phyloP scores from a whole-genome alignment of 1,140 invertebrate genomes.

The Neocloeon triangulifer region DNA sequence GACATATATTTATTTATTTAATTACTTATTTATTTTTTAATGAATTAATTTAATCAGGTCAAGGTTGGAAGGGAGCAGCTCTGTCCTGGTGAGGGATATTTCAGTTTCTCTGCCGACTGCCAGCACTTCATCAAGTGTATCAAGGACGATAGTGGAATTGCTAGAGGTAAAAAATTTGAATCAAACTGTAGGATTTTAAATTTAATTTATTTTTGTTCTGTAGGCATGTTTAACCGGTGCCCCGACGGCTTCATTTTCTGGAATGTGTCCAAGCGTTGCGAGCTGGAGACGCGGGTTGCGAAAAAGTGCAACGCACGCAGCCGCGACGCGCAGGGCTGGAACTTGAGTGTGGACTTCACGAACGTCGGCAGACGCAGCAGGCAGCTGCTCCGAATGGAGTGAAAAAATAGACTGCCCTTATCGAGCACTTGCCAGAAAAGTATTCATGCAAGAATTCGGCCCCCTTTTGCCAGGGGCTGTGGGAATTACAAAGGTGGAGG shows the following conservation, averaged over 20 bases:
- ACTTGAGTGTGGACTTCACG: too few species aligned
- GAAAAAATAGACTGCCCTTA: too few species aligned
- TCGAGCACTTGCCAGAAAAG: too few species aligned
- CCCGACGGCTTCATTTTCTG: slow-evolving; percentile 51
- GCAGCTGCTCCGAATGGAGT: too few species aligned
- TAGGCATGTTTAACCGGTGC: slow-evolving; percentile 45
- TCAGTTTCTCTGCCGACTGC: slow-evolving; percentile 33
- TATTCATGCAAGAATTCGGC: too few species aligned
- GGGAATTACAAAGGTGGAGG: too few species aligned
- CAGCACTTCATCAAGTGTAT: slow-evolving; percentile 50
- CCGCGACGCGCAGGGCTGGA: too few species aligned
- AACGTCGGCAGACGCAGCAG: too few species aligned
- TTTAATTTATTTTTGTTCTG: slow-evolving; percentile 3
- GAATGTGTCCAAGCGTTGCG: slow-evolving; percentile 50
- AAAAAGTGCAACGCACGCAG: too few species aligned
- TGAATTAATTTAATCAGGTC: slow-evolving; percentile 33
- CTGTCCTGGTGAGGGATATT: slow-evolving; percentile 43
- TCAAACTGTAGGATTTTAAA: not conserved
- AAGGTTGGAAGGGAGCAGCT: slow-evolving; percentile 24
- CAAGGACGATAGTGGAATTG: slow-evolving; percentile 10
- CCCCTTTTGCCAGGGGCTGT: too few species aligned
- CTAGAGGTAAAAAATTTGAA: not conserved
- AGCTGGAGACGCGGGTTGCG: slow-evolving; percentile 29
- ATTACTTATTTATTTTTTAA: too few species aligned
- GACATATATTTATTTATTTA: too few species aligned